Conservation (phyloP, 2,888 invertebrate genomes). For the Tinea trinotella region DNA sequence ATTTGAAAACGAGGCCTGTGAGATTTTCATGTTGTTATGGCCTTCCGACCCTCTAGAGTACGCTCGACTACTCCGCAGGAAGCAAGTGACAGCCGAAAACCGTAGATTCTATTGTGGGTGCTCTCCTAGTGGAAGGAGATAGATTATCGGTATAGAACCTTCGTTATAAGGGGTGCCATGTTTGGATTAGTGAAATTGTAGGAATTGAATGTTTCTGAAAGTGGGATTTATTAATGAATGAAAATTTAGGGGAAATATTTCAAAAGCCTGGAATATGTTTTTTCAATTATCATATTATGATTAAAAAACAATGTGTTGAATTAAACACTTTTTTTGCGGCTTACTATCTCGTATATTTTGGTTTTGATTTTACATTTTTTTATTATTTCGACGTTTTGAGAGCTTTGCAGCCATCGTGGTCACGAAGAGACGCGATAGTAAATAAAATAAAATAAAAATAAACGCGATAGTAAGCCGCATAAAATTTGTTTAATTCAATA, state of each 20-base stretch:
- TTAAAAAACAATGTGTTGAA: no score
- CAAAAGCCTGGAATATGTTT: no score
- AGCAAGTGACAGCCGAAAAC: slow-evolving; percentile 42
- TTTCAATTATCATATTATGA: no score
- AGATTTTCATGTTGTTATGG: slow-evolving; percentile 3
- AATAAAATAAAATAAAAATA: no score
- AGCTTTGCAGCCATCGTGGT: no score
- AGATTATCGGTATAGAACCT: slow-evolving; percentile 26
- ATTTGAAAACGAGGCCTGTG: neutral
- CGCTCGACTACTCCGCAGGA: slow-evolving; percentile 24
- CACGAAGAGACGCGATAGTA: no score
- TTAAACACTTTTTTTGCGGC: no score
- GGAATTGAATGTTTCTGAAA: neutral
- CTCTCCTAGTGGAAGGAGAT: slow-evolving; percentile 33
- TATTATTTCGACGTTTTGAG: no score
- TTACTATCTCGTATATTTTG: no score
- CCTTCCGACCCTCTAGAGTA: neutral
- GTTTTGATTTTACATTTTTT: no score
- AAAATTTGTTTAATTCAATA: no score
- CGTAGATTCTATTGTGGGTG: slow-evolving; percentile 30
- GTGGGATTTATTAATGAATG: neutral
- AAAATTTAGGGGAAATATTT: neutral
- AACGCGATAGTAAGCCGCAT: no score
- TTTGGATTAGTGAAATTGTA: slow-evolving; percentile 9
- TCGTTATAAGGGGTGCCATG: slow-evolving; percentile 5